Percentiles rank a stretch among this genome's conserved stretches.
These are phyloP conservation scores for Brachypalpus laphriformis DNA, from an alignment of 2,888 invertebrate species.

Conservation along the genomic window DNA sequence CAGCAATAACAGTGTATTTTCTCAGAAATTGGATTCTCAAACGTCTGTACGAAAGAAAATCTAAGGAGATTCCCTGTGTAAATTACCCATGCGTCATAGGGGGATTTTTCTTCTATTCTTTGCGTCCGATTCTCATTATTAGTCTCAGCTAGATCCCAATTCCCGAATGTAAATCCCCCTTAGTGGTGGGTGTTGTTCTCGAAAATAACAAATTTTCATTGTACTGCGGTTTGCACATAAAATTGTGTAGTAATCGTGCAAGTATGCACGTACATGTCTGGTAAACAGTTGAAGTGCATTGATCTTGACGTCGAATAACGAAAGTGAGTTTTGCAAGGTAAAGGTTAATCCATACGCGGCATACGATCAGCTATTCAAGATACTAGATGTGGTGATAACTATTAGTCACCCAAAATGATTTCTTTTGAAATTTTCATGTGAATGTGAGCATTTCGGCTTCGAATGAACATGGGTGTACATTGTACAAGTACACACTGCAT, in stretches of 20 bases:
- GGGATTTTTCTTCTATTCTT: neutral
- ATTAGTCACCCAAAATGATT: too few relatives aligned
- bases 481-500: too few relatives aligned
- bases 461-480: too few relatives aligned
- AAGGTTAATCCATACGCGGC: neutral
- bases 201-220: neutral
- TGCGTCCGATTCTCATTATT: neutral
- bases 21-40: neutral
- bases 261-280: neutral
- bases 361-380: too few relatives aligned
- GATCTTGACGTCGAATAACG: neutral
- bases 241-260: neutral
- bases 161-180: slow-evolving; percentile 16
- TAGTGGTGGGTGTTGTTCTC: neutral
- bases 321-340: neutral
- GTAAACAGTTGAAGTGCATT: slow-evolving; percentile 2
- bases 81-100: slow-evolving; percentile 48
- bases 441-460: too few relatives aligned
- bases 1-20: neutral
- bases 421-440: too few relatives aligned
- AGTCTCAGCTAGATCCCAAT: neutral
- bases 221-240: neutral
- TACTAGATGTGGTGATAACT: too few relatives aligned
- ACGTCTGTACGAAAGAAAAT: neutral
- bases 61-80: slow-evolving; percentile 29